A percentile compares a stretch with the other conserved stretches of the same genome.
phyloP scores from a whole-genome alignment of 2,797 vertebrate species.

The Phrynocephalus forsythii region DNA sequence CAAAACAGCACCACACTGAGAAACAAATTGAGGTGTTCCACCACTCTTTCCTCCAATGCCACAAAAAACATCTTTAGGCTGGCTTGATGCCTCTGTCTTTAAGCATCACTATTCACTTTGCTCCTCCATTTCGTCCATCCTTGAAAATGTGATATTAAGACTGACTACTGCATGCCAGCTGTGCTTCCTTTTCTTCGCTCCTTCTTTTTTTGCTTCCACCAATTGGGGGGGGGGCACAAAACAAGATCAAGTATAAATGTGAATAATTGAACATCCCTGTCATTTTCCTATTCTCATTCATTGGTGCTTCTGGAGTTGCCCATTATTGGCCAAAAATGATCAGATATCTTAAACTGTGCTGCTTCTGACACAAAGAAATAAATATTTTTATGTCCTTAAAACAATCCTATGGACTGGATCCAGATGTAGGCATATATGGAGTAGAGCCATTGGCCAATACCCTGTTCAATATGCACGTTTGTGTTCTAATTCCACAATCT shows the following conservation, averaged over 20 bases:
- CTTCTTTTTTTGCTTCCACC: background rate
- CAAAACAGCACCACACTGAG: constrained; percentile 46
- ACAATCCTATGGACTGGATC: background rate
- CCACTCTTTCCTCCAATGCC: constrained; percentile 54
- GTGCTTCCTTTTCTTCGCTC: background rate
- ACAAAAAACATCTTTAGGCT: constrained; percentile 47
- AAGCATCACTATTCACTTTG: constrained; percentile 42
- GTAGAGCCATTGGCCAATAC: background rate
- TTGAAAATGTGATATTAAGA: constrained; percentile 43
- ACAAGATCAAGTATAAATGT: background rate
- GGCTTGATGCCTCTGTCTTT: background rate
- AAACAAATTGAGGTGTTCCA: constrained; percentile 65
- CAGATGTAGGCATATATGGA: background rate
- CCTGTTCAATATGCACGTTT: too few species aligned
- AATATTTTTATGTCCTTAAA: background rate
- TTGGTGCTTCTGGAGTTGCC: too few species aligned
- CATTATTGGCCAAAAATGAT: too few species aligned
- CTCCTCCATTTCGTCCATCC: constrained; percentile 25
- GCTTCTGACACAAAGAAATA: too few species aligned
- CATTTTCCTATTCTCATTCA: background rate
- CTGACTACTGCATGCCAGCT: constrained; percentile 26
- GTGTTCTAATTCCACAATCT: too few species aligned
- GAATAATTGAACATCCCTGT: constrained; percentile 9
- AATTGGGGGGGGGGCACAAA: background rate
- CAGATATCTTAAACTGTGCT: too few species aligned